Base-by-base conservation (phyloP, 2,888 invertebrate species). In the Willowsia nigromaculata region DNA sequence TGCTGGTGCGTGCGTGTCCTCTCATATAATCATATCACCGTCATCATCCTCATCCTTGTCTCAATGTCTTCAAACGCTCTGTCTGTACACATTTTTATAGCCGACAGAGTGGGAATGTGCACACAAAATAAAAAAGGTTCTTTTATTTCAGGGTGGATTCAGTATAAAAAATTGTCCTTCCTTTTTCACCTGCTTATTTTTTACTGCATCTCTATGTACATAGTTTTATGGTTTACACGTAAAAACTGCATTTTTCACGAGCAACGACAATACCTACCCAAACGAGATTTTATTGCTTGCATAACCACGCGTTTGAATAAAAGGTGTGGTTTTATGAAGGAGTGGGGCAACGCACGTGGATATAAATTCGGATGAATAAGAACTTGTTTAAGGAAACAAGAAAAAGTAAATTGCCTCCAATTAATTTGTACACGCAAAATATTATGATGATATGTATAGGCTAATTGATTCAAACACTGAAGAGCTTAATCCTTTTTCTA, bases 11-110 rank as follows among this genome's bases (percentile, higher is more conserved):
- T 71, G 50, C 76, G 80, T 86, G 74, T 85, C 53, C 30, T 37
- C 65, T 65, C 68, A 83, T 56, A 85, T 85, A 85, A 85, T 86
- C 86, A 62, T 85, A 59, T 62, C 33, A 25, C 43, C 82, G 11
- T 62, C 82, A 65, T 83, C 47, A 40, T 80, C 80, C 71, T 74
- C 71, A 22, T 71, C 43, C 4, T 62, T 30, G n/a, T 40, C 9
- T 47, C 9, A 7, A 47, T 47, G 50, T 81, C 33, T 62, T n/a
- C n/a, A n/a, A n/a, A n/a, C 65, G 65, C 37, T 27, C 11, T 30
- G 7, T 1, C 7, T 62, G 22, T 22, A 62, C 13, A 62, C 30
- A 25, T 1, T 30, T 1, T 13, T 1, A 30, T 6, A 62, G 27
- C 30, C n/a, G 62, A 13, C 30, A 30, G 62, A 7, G 18, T 43